Evolutionary conservation across 1,140 invertebrate genomes (phyloP).

Genomic region (Achroia grisella): DNA sequence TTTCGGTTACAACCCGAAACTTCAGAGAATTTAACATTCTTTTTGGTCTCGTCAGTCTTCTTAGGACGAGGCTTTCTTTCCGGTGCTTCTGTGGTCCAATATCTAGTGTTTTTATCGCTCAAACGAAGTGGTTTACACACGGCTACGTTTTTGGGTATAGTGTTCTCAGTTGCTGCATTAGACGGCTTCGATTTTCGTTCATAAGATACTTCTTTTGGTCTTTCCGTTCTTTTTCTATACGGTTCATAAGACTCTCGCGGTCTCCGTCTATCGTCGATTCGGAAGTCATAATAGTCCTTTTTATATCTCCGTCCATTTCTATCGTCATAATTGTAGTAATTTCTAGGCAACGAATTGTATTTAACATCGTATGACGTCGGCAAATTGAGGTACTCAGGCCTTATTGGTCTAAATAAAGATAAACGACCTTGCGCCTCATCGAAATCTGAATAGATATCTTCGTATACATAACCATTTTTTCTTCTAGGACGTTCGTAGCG

Average conservation of each 20-base stretch:
- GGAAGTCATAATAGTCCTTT: slow-evolving; percentile 62
- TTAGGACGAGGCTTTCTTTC: slow-evolving; percentile 33
- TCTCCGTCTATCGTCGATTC: slow-evolving; percentile 47
- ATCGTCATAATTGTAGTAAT: slow-evolving; percentile 46
- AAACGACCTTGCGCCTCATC: slow-evolving; percentile 61
- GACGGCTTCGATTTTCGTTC: slow-evolving; percentile 10
- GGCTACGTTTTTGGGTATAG: slow-evolving; percentile 50
- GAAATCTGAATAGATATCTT: slow-evolving; percentile 69
- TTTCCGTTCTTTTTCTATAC: slow-evolving; percentile 27
- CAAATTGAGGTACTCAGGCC: slow-evolving; percentile 65
- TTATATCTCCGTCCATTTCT: slow-evolving; percentile 34
- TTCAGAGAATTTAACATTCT: slow-evolving; percentile 71
- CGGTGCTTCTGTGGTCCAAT: slow-evolving; percentile 57
- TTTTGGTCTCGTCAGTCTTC: slow-evolving; percentile 51
- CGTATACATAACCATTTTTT: slow-evolving; percentile 68
- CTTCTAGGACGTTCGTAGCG: slow-evolving; percentile 37
- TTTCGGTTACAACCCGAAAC: slow-evolving; percentile 65
- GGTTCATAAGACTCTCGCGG: slow-evolving; percentile 42
- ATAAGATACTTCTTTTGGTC: slow-evolving; percentile 11
- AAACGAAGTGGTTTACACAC: slow-evolving; percentile 57
- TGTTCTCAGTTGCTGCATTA: slow-evolving; percentile 9
- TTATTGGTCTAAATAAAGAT: slow-evolving; percentile 65
- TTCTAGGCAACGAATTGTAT: slow-evolving; percentile 56
- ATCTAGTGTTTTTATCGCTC: slow-evolving; percentile 46
- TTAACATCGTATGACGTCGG: slow-evolving; percentile 51